Evolutionary conservation across 2,113 vertebrate species (phyloP), one percentile per base, ranked within the genome.

Genomic region (Toxotes chatareus): DNA sequence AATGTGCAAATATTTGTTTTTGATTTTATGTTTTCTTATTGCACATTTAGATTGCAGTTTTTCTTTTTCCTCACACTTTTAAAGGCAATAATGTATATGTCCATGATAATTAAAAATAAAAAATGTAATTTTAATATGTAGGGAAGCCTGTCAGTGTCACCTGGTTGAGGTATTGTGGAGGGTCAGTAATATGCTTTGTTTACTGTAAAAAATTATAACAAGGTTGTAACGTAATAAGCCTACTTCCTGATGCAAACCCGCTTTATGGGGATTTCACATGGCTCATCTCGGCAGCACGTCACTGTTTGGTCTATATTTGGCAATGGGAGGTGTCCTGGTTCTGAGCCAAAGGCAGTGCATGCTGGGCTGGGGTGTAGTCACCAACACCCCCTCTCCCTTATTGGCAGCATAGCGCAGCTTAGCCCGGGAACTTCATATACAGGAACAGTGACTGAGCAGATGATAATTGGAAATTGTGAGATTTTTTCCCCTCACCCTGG

Each of bases 281-380:
- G 93, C 92, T 91, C 83, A 85, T 88, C 89, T 82, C 59, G 13
- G 82, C 80, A 83, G 88, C 82, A 92, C 92, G 91, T 94, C 90
- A 94, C 91, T 86, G 69, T 86, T 89, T 89, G 85, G 86, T 90
- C 93, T 94, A 94, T 94, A 94, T 95, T 94, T 93, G 93, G 92
- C 84, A 59, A 89, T 89, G 94, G 94, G 94, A 93, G 94, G 93
- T 60, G 93, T 85, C 87, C 83, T 85, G 86, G 87, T 75, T 44
- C 23, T 0, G 31, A 65, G 88, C 85, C 91, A 89, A 44, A 67
- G 87, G 88, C 86, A 83, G 80, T 85, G 73, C 91, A 60, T 76
- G 80, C 82, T 83, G 85, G 89, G 87, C 70, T 71, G 67, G 92
- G 90, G 88, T 93, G 92, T 89, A 84, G 90, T 89, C 88, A 80